A percentile compares a stretch with the other conserved stretches of the same genome.
These are phyloP conservation scores for Drosophila fulvimacula DNA, from an alignment of 2,888 invertebrate species.

Conservation along the genomic window DNA sequence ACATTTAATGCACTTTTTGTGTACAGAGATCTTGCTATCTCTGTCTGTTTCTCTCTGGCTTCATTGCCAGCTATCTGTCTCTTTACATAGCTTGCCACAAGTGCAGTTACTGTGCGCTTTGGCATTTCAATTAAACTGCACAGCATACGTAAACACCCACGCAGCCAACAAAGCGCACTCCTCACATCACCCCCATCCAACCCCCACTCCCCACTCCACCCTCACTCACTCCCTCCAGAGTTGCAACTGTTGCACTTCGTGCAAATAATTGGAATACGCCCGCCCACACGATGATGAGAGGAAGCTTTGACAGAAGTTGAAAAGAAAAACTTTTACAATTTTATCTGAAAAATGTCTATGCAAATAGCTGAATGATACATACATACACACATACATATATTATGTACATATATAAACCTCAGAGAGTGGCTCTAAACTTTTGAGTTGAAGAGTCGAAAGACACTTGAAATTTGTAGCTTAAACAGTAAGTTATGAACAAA, in stretches of 20 bases:
- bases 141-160: conserved; percentile 46
- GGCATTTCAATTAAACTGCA: conserved; percentile 73
- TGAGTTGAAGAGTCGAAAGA: conserved; percentile 13
- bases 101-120: conserved; percentile 33
- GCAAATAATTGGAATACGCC: conserved; percentile 75
- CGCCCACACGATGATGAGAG: conserved; percentile 61
- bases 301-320: conserved; percentile 51
- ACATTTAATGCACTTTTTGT: conserved; percentile 18
- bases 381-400: neutral
- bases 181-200: neutral
- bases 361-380: conserved; percentile 8
- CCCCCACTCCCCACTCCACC: neutral
- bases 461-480: conserved; percentile 36
- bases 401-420: neutral
- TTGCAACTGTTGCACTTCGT: conserved; percentile 57
- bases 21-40: neutral
- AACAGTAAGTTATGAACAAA: conserved; percentile 34
- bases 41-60: neutral
- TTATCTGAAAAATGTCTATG: conserved; percentile 43
- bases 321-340: conserved; percentile 55
- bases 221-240: conserved; percentile 1
- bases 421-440: neutral
- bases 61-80: neutral
- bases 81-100: conserved; percentile 12
- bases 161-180: neutral